phyloP scores from a whole-genome alignment of 1,140 invertebrate species.

The Plectus sambesii region DNA sequence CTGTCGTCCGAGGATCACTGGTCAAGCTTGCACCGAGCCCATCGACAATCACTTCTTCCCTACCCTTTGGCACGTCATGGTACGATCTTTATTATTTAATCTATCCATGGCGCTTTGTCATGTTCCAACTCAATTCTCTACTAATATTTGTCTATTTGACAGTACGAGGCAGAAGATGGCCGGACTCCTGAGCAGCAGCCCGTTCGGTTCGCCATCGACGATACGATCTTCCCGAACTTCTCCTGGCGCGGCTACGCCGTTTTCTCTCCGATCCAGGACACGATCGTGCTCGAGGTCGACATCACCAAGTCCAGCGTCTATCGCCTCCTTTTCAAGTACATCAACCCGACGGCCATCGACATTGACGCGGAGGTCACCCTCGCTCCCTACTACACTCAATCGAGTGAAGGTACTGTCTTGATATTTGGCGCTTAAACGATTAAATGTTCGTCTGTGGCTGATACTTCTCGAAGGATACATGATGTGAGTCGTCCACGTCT shows the following conservation, averaged over 20 bases:
- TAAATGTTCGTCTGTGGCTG: no score
- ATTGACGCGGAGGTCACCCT: slow-evolving; percentile 67
- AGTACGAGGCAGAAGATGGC: slow-evolving; percentile 86
- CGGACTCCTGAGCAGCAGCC: slow-evolving; percentile 59
- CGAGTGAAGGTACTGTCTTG: slow-evolving; percentile 56
- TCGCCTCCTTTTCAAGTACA: slow-evolving; percentile 73
- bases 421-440: no score
- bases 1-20: slow-evolving; percentile 70
- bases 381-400: slow-evolving; percentile 63
- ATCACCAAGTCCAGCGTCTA: slow-evolving; percentile 81
- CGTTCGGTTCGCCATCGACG: slow-evolving; percentile 74
- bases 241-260: slow-evolving; percentile 96
- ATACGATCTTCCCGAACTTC: slow-evolving; percentile 69
- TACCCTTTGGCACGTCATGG: slow-evolving; percentile 68
- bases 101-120: background rate
- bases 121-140: background rate
- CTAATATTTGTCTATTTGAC: slow-evolving; percentile 47
- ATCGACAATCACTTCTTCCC: slow-evolving; percentile 83
- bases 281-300: slow-evolving; percentile 69
- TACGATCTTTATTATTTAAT: slow-evolving; percentile 50
- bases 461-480: no score
- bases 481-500: no score
- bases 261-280: slow-evolving; percentile 72
- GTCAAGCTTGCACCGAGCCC: slow-evolving; percentile 73
- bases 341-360: slow-evolving; percentile 65